These are phyloP conservation scores for Thunnus thynnus DNA, from an alignment of 2,113 vertebrate genomes.

Conservation along the genomic window DNA sequence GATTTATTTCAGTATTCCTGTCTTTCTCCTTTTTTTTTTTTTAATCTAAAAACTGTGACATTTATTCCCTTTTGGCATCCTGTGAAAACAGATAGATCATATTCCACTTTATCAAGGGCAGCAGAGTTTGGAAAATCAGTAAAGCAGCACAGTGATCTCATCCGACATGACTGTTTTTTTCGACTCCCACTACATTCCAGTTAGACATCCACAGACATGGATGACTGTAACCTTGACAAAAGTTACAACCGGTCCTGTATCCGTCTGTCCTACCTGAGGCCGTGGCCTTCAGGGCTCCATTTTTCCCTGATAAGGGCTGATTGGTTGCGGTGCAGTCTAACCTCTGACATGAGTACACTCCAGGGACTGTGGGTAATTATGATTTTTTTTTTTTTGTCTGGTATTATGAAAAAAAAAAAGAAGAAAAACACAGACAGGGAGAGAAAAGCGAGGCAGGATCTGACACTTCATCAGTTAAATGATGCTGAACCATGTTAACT, in stretches of 20 bases:
- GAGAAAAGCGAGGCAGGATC: conserved; percentile 44
- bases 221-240: conserved; percentile 40
- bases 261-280: conserved; percentile 35
- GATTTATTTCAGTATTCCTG: conserved; percentile 17
- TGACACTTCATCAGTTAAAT: conserved; percentile 70
- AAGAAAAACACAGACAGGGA: conserved; percentile 41
- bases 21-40: not conserved
- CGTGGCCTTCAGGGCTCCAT: conserved; percentile 13
- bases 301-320: conserved; percentile 52
- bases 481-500: conserved; percentile 65
- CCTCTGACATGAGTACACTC: conserved; percentile 51
- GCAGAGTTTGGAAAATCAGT: conserved; percentile 33
- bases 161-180: conserved; percentile 22
- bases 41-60: conserved; percentile 49
- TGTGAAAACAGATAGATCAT: conserved; percentile 26
- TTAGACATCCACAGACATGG: conserved; percentile 24
- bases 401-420: not conserved
- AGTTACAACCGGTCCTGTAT: conserved; percentile 18
- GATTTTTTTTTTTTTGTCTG: conserved; percentile 14
- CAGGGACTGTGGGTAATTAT: conserved; percentile 54
- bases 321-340: conserved; percentile 54
- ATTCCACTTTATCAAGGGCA: conserved; percentile 2
- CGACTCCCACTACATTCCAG: conserved; percentile 22
- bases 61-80: conserved; percentile 40
- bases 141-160: conserved; percentile 10